Evolutionary conservation across 2,888 invertebrate genomes (phyloP).

Genomic region (Asteroscopus sphinx): DNA sequence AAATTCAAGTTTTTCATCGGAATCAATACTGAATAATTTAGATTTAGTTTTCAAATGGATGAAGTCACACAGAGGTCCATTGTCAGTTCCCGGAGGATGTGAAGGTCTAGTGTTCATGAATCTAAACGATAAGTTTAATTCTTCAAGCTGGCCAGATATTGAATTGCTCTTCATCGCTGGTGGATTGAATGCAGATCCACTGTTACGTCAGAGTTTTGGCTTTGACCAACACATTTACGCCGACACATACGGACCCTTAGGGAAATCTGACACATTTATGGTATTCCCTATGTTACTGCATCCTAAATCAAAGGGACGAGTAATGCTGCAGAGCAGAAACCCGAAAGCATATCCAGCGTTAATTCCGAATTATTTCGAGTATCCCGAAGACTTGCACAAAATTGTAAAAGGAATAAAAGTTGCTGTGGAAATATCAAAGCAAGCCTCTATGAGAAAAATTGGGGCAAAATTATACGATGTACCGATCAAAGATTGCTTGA

Average conservation of each 20-base stretch:
- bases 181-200: constrained; percentile 85
- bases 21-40: constrained; percentile 77
- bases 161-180: constrained; percentile 91
- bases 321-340: constrained; percentile 92
- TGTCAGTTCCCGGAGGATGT: constrained; percentile 91
- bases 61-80: constrained; percentile 86
- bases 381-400: constrained; percentile 90
- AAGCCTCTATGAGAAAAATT: constrained; percentile 89
- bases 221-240: constrained; percentile 83
- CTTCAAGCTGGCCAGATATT: constrained; percentile 91
- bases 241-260: constrained; percentile 79
- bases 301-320: constrained; percentile 92
- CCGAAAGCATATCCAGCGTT: constrained; percentile 93
- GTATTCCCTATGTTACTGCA: constrained; percentile 93
- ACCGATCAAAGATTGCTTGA: constrained; percentile 90
- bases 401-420: constrained; percentile 91
- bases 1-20: constrained; percentile 73
- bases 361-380: constrained; percentile 94
- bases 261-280: constrained; percentile 81
- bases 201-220: constrained; percentile 87
- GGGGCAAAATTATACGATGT: constrained; percentile 90
- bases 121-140: constrained; percentile 87
- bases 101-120: constrained; percentile 92
- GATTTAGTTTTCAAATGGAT: constrained; percentile 88
- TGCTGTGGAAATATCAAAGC: constrained; percentile 89